phyloP scores from a whole-genome alignment of 2,888 invertebrate genomes.

The Microplitis deprimator region DNA sequence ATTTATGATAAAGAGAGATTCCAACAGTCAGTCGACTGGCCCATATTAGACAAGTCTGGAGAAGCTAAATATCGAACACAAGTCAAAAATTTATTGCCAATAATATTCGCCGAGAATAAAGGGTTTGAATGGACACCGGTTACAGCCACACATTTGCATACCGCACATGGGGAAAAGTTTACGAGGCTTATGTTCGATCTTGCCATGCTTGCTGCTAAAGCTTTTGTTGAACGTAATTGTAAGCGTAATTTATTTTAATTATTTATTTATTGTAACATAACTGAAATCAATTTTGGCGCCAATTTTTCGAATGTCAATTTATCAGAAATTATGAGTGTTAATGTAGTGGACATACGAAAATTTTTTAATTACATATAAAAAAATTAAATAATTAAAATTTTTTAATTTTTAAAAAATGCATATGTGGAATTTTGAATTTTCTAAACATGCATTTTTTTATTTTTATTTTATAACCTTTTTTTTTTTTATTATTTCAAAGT shows the following conservation, averaged over 20 bases:
- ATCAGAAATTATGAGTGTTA: no score
- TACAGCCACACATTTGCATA: background rate
- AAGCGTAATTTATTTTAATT: background rate
- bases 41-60: constrained; percentile 62
- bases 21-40: constrained; percentile 63
- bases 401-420: no score
- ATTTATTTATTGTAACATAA: no score
- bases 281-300: no score
- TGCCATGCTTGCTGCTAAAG: background rate
- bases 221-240: background rate
- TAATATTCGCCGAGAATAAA: constrained; percentile 60
- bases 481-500: no score
- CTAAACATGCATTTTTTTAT: no score
- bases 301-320: no score
- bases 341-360: no score
- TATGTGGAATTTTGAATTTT: no score
- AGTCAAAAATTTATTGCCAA: constrained; percentile 59
- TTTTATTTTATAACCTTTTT: no score
- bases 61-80: constrained; percentile 64
- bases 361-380: no score
- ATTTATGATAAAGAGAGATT: constrained; percentile 61
- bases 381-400: no score
- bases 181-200: background rate
- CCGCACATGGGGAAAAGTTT: background rate
- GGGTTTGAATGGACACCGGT: constrained; percentile 56